Conservation (phyloP, 2,888 invertebrate species). For the Amphipyra berbera region DNA sequence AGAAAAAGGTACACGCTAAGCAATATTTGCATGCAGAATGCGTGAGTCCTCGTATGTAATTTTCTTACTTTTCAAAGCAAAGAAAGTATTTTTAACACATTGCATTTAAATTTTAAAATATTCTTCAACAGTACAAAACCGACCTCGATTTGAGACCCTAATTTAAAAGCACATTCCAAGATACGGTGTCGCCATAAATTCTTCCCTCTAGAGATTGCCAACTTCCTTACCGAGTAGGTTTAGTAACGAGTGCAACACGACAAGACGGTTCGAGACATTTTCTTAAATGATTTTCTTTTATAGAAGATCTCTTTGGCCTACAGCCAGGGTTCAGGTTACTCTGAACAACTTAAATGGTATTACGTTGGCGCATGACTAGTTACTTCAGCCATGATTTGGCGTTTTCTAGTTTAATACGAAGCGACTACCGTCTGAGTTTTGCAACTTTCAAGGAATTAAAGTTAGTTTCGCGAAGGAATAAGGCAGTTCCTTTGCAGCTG, state of each 20-base stretch:
- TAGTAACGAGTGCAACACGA: constrained; percentile 9
- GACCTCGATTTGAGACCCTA: constrained; percentile 13
- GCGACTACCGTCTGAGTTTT: neutral
- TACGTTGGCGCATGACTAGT: neutral
- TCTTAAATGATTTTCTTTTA: constrained; percentile 14
- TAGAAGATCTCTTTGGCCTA: neutral
- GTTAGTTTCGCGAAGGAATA: neutral
- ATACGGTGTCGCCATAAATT: constrained; percentile 29
- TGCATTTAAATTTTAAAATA: neutral
- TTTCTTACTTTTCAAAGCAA: no score
- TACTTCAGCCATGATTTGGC: neutral
- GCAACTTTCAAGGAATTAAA: neutral
- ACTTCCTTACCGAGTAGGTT: constrained; percentile 9
- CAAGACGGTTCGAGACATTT: constrained; percentile 14
- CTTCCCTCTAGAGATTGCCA: constrained; percentile 4
- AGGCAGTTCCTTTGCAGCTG: no score
- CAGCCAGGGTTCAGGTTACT: neutral
- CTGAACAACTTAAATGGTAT: no score
- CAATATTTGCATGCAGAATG: no score
- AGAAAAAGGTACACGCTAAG: neutral
- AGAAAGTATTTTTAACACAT: neutral
- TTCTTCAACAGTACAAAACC: neutral
- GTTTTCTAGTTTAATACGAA: neutral
- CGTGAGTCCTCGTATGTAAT: no score
- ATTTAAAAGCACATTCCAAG: constrained; percentile 23